A percentile compares a stretch with the other conserved stretches of the same genome.
Conservation (phyloP, 2,113 vertebrate species). For the Corythornis cristatus region DNA sequence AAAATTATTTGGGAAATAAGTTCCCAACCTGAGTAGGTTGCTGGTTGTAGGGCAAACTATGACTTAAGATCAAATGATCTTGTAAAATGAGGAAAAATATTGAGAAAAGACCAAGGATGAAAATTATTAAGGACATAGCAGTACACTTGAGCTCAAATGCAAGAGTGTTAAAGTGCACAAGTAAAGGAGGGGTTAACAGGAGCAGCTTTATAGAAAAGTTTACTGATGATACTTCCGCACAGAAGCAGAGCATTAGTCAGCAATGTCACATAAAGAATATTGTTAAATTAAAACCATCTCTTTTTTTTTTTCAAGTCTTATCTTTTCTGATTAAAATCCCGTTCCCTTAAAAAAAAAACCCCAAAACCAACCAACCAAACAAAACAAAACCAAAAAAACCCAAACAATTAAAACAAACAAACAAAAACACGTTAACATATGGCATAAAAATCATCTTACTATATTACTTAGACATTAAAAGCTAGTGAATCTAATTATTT, state of each 20-base stretch:
- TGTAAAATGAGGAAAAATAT: not conserved
- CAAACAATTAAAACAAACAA: not conserved
- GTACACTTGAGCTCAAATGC: not conserved
- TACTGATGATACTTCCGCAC: not conserved
- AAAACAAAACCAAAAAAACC: not conserved
- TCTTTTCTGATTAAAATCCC: not conserved
- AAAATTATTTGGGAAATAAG: not conserved
- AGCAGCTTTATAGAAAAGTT: not conserved
- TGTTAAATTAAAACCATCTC: not conserved
- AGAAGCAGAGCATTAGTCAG: not conserved
- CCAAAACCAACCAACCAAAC: not conserved
- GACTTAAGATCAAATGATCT: not conserved
- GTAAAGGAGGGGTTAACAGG: not conserved
- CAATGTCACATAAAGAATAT: not conserved
- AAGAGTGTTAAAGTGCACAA: not conserved
- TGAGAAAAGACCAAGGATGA: accelerated
- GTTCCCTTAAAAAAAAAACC: not conserved
- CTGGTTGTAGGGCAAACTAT: not conserved
- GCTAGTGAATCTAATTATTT: not conserved
- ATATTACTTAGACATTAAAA: not conserved
- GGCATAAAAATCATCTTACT: not conserved
- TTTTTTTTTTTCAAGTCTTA: not conserved
- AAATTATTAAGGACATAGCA: not conserved
- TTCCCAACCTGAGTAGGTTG: not conserved
- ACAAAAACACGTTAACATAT: not conserved